Evolutionary conservation across 2,113 vertebrate species (phyloP).

Genomic region (Loxodonta africana): DNA sequence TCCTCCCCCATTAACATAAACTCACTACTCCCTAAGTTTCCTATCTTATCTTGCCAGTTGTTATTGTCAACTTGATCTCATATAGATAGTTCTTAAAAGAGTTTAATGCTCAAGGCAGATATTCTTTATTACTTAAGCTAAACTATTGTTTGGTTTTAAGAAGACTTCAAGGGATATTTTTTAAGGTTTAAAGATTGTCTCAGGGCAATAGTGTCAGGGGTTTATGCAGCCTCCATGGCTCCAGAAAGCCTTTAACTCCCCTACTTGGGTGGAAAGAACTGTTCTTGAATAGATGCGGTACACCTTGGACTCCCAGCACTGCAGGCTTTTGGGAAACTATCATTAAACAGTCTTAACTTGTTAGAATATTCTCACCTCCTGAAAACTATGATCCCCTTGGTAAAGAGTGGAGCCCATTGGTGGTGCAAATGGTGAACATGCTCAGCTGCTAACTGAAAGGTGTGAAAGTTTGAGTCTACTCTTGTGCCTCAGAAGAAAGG

Average conservation of each 20-base stretch:
- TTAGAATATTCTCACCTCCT: neutral
- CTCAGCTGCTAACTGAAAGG: neutral
- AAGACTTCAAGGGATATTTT: neutral
- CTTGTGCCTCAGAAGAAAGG: neutral
- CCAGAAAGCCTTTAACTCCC: neutral
- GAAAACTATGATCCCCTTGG: neutral
- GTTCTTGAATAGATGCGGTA: neutral
- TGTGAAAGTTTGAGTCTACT: neutral
- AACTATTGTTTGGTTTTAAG: neutral
- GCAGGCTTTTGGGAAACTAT: neutral
- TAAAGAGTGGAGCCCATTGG: neutral
- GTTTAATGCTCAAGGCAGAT: too few relatives aligned
- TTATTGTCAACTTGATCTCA: too few relatives aligned
- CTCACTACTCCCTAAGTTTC: too few relatives aligned
- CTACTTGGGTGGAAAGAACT: neutral
- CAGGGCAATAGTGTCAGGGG: neutral
- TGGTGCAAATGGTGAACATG: neutral
- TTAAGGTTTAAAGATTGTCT: neutral
- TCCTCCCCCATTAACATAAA: too few relatives aligned
- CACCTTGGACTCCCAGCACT: neutral
- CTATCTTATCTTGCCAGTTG: too few relatives aligned
- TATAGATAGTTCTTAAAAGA: too few relatives aligned
- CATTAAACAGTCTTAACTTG: neutral
- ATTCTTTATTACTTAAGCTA: too few relatives aligned
- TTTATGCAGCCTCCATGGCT: neutral